A percentile compares a stretch with the other conserved stretches of the same genome.
Evolutionary conservation across 2,113 vertebrate genomes (phyloP).

Genomic region (Pyxicephalus adspersus): DNA sequence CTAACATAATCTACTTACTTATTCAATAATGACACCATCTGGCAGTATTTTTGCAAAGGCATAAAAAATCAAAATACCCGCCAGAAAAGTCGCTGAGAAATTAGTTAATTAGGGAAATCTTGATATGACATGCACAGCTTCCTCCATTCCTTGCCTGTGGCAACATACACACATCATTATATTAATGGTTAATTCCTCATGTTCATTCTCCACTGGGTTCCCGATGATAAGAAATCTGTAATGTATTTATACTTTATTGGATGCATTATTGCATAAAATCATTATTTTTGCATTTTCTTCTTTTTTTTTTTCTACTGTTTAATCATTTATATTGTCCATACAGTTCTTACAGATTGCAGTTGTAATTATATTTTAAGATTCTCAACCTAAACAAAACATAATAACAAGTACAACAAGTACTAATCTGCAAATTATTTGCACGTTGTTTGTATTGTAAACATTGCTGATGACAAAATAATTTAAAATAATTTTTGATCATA

Average conservation of each 20-base stretch:
- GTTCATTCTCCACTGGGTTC: slow-evolving; percentile 32
- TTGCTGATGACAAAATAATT: no score
- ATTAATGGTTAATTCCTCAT: slow-evolving; percentile 48
- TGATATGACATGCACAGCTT: slow-evolving; percentile 48
- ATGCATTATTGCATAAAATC: slow-evolving; percentile 27
- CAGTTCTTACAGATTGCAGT: background rate
- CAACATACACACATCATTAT: slow-evolving; percentile 34
- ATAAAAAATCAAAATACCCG: slow-evolving; percentile 35
- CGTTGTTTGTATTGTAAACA: no score
- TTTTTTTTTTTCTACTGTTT: slow-evolving; percentile 17
- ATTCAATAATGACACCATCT: slow-evolving; percentile 23
- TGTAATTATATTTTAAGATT: background rate
- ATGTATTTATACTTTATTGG: slow-evolving; percentile 32
- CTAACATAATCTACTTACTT: background rate
- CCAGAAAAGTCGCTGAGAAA: slow-evolving; percentile 38
- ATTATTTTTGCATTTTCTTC: slow-evolving; percentile 37
- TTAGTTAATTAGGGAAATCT: slow-evolving; percentile 49
- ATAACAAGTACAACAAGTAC: background rate
- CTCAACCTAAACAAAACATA: background rate
- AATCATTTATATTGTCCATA: background rate
- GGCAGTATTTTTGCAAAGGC: slow-evolving; percentile 28
- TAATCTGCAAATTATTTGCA: no score
- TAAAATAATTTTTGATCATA: no score
- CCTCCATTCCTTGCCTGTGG: slow-evolving; percentile 35
- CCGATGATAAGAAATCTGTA: slow-evolving; percentile 9